Percentiles rank a stretch among this genome's conserved stretches.
Evolutionary conservation across 64 coral and sea anemone species (phyloP).

Genomic region (Dendronephthya gigantea): DNA sequence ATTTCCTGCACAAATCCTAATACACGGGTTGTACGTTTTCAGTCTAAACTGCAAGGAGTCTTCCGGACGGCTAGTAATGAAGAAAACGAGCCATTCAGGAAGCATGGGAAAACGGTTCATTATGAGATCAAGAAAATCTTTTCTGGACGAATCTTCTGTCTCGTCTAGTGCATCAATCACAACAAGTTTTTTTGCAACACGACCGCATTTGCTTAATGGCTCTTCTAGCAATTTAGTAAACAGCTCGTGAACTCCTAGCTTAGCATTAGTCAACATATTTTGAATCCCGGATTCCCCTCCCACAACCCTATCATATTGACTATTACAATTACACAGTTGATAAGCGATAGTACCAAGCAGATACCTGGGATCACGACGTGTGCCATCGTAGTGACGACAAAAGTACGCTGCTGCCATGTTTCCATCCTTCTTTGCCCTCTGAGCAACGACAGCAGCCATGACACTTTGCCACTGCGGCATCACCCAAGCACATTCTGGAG

Average conservation of each 20-base stretch:
- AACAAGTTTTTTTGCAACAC: background rate
- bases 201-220: background rate
- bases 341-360: constrained; percentile 22
- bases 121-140: constrained; percentile 24
- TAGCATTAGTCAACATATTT: background rate
- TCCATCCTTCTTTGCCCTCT: background rate
- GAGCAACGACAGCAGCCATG: constrained; percentile 32
- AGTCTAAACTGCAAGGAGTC: background rate
- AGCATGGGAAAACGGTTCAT: background rate
- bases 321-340: background rate
- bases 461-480: constrained; percentile 52
- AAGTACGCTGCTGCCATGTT: background rate
- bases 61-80: constrained; percentile 32
- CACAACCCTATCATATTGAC: background rate
- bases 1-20: constrained; percentile 15
- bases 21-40: constrained; percentile 12
- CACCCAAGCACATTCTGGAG: constrained; percentile 45
- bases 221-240: constrained; percentile 33
- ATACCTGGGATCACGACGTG: constrained; percentile 28
- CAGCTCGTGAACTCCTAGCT: background rate
- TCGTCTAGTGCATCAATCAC: constrained; percentile 30
- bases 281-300: constrained; percentile 7
- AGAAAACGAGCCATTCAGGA: constrained; percentile 14
- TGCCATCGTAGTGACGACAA: constrained; percentile 24
- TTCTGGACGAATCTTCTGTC: constrained; percentile 15